A percentile compares a stretch with the other conserved stretches of the same genome.
phyloP scores from a whole-genome alignment of 35 echinoderm and acorn worm species.

The Stichopus chloronotus region DNA sequence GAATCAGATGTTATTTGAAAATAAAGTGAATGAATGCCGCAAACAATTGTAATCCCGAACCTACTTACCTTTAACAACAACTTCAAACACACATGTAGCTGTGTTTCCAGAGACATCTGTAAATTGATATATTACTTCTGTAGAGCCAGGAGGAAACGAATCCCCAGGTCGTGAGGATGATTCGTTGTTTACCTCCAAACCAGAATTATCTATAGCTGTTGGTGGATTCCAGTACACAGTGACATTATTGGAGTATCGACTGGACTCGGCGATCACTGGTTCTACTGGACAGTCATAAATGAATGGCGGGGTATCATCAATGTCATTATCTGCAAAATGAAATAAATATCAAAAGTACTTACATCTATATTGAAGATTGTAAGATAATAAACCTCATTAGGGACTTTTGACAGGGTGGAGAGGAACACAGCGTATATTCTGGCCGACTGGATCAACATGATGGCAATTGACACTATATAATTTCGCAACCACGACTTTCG shows the following conservation, averaged over 20 bases:
- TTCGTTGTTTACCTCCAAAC: neutral
- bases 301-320: constrained; percentile 9
- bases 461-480: no score
- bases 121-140: neutral
- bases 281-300: neutral
- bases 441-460: no score
- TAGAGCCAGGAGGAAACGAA: neutral
- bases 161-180: neutral
- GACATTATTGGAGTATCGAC: neutral
- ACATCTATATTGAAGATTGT: no score
- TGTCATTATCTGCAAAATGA: constrained; percentile 7
- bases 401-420: no score
- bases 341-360: no score
- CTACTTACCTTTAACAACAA: neutral
- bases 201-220: neutral
- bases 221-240: constrained; percentile 3
- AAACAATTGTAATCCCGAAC: no score
- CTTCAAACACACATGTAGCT: constrained; percentile 2
- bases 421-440: no score
- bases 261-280: neutral
- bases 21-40: no score
- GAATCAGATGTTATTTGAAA: no score
- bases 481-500: no score
- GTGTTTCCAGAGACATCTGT: neutral
- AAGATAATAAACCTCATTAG: no score